Percentiles rank a stretch among this genome's conserved stretches.
Evolutionary conservation across 2,888 invertebrate species (phyloP).

Genomic region (Eustalomyia histrio): DNA sequence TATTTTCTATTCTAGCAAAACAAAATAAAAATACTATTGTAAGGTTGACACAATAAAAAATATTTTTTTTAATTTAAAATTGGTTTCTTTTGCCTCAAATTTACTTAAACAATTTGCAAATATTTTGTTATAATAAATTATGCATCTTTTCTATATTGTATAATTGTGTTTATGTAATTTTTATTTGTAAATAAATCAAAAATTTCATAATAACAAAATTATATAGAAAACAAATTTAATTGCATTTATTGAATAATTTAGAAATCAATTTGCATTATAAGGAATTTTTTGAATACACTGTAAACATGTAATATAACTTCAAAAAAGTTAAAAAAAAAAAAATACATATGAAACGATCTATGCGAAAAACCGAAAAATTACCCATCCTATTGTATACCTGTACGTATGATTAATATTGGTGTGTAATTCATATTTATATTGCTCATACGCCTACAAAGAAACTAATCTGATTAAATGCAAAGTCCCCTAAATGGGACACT

Average conservation of each 20-base stretch:
- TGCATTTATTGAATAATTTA: slow-evolving; percentile 20
- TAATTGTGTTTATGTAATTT: not conserved
- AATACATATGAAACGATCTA: too few relatives aligned
- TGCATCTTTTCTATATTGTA: not conserved
- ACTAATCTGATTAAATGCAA: too few relatives aligned
- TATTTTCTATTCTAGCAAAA: not conserved
- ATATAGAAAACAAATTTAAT: slow-evolving; percentile 35
- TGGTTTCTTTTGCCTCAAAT: not conserved
- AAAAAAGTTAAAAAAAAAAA: too few relatives aligned
- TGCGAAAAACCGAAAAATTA: too few relatives aligned
- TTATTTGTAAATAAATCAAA: not conserved
- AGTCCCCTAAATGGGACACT: too few relatives aligned
- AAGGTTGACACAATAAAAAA: not conserved
- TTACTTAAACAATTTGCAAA: not conserved
- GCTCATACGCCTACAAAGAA: too few relatives aligned
- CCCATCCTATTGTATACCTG: too few relatives aligned
- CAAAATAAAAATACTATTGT: not conserved
- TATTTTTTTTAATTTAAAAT: not conserved
- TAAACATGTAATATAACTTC: too few relatives aligned
- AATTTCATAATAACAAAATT: slow-evolving; percentile 13
- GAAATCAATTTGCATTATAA: too few relatives aligned
- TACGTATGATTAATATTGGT: too few relatives aligned
- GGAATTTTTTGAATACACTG: too few relatives aligned
- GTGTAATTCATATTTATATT: too few relatives aligned
- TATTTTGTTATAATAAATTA: not conserved